Percentiles rank a stretch among this genome's conserved stretches.
These are phyloP conservation scores for Ctena decussata DNA, from an alignment of 2,888 invertebrate species.

Conservation along the genomic window DNA sequence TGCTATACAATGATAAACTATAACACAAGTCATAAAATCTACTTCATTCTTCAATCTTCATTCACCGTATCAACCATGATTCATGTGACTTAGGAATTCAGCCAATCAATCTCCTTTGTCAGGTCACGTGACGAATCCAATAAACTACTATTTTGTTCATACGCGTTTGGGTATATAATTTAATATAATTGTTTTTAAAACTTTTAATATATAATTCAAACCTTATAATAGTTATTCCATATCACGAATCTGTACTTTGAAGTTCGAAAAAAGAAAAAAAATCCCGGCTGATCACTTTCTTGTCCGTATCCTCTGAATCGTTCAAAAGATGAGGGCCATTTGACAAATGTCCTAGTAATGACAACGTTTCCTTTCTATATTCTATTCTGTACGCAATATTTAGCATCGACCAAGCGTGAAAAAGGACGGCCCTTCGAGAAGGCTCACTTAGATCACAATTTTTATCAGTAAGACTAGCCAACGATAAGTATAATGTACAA, in stretches of 20 bases:
- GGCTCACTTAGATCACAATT: neutral
- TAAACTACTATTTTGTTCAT: constrained; percentile 51
- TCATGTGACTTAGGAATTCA: constrained; percentile 58
- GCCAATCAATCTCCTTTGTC: constrained; percentile 65
- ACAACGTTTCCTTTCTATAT: neutral
- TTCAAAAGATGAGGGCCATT: neutral
- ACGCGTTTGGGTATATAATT: constrained; percentile 2
- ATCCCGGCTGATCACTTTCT: too few species aligned
- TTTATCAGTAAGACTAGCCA: constrained; percentile 22
- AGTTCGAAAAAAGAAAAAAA: too few species aligned
- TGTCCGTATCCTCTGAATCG: neutral
- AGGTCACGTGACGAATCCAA: constrained; percentile 65
- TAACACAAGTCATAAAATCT: constrained; percentile 8
- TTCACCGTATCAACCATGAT: constrained; percentile 19
- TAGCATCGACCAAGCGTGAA: neutral
- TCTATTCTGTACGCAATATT: neutral
- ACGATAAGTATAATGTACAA: constrained; percentile 17
- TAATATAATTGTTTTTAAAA: neutral
- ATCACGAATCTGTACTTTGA: too few species aligned
- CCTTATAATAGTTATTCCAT: too few species aligned
- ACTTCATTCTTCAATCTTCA: constrained; percentile 11
- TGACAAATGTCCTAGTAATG: neutral
- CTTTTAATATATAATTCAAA: too few species aligned
- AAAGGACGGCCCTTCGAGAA: neutral
- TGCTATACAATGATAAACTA: constrained; percentile 16